These are phyloP conservation scores for Melanophora roralis DNA, from an alignment of 2,888 invertebrate genomes.

Conservation along the genomic window DNA sequence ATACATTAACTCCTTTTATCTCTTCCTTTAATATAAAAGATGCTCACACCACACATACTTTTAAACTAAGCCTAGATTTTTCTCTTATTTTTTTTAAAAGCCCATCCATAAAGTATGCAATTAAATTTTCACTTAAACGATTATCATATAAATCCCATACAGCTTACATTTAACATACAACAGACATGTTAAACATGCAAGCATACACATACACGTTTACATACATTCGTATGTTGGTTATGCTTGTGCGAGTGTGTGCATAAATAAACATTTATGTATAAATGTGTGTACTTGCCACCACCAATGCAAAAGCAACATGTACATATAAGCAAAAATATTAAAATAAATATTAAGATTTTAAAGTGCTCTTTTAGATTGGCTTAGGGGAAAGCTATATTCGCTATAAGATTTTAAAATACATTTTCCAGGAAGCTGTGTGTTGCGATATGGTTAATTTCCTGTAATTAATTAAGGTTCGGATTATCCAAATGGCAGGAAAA, in stretches of 20 bases:
- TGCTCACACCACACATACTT: constrained; percentile 8
- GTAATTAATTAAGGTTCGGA: background rate
- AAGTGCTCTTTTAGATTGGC: background rate
- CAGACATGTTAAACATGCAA: background rate
- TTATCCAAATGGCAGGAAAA: background rate
- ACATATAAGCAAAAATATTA: constrained; percentile 15
- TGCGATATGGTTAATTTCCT: too few relatives aligned
- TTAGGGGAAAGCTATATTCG: background rate
- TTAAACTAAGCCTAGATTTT: constrained; percentile 34
- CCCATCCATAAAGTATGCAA: constrained; percentile 75
- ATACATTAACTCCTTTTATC: constrained; percentile 12
- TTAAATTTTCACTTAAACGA: constrained; percentile 77
- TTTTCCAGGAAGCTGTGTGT: too few relatives aligned
- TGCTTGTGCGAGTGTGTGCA: background rate
- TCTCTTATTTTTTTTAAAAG: constrained; percentile 48
- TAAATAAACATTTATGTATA: constrained; percentile 30
- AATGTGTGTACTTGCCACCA: background rate
- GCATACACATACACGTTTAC: background rate
- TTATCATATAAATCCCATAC: constrained; percentile 74
- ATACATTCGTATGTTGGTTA: background rate
- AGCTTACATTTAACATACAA: constrained; percentile 46
- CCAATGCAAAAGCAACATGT: constrained; percentile 45
- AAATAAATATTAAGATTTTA: background rate
- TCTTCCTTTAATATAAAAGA: background rate
- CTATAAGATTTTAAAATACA: too few relatives aligned